Evolutionary conservation across 2,113 vertebrate species (phyloP).

Genomic region (Pantherophis guttatus): DNA sequence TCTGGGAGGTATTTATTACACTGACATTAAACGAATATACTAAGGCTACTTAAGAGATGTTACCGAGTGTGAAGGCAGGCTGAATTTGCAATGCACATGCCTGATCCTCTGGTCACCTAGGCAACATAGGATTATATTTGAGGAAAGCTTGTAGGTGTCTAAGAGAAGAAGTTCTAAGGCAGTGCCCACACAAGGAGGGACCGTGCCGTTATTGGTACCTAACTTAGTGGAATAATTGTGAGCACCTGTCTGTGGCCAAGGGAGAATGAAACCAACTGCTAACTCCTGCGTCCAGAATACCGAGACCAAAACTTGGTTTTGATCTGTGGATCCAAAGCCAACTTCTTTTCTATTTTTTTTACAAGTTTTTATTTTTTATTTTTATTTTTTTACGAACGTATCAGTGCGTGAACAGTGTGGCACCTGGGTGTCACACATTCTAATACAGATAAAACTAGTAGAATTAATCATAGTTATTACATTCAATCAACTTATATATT

Average conservation of each 20-base stretch:
- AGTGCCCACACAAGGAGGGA: slow-evolving; percentile 50
- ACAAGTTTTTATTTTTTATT: too few species aligned
- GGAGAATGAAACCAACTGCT: neutral
- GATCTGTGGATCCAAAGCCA: too few species aligned
- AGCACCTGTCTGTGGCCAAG: slow-evolving; percentile 32
- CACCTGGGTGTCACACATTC: too few species aligned
- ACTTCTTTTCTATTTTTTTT: too few species aligned
- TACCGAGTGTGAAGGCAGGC: slow-evolving; percentile 43
- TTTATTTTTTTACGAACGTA: too few species aligned
- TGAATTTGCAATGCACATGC: slow-evolving; percentile 29
- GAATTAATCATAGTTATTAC: too few species aligned
- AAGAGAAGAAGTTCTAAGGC: slow-evolving; percentile 62
- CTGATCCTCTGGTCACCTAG: slow-evolving; percentile 59
- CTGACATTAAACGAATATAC: slow-evolving; percentile 43
- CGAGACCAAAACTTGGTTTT: neutral
- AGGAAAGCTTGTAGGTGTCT: slow-evolving; percentile 66
- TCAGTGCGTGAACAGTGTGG: too few species aligned
- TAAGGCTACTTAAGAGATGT: slow-evolving; percentile 56
- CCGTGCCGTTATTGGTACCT: slow-evolving; percentile 21
- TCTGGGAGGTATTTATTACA: slow-evolving; percentile 21
- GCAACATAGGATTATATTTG: slow-evolving; percentile 71
- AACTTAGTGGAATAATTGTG: slow-evolving; percentile 11
- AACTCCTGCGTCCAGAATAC: slow-evolving; percentile 23
- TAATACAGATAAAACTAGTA: too few species aligned
- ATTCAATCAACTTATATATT: too few species aligned